Conservation (phyloP, 2,113 vertebrate species). For the Thermophis baileyi region DNA sequence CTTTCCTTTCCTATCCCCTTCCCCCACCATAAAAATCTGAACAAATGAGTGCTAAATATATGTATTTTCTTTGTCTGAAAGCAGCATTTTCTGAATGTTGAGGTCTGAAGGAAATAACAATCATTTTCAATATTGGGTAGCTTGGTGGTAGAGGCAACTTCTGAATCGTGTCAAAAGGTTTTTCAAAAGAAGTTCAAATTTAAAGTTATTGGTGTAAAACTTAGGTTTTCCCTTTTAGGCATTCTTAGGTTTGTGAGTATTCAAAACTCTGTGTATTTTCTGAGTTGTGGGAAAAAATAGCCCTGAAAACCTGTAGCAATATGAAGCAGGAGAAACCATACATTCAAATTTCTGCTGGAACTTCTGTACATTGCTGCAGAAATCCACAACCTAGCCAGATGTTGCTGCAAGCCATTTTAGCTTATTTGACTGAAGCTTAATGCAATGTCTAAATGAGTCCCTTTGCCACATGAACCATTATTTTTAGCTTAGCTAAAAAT, state of each 20-base stretch:
- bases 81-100: not conserved
- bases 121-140: not conserved
- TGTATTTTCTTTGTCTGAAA: not conserved
- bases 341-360: conserved; percentile 24
- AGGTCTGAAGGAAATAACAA: not conserved
- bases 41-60: not conserved
- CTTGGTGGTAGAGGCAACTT: not conserved
- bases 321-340: conserved; percentile 5
- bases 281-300: not conserved
- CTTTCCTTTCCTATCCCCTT: not conserved
- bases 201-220: not conserved
- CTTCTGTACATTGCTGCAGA: conserved; percentile 19
- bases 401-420: not conserved
- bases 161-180: not conserved
- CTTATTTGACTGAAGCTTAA: not conserved
- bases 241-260: not conserved
- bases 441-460: not conserved
- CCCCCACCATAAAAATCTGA: not conserved
- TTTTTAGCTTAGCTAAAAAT: not conserved
- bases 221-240: not conserved
- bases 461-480: not conserved
- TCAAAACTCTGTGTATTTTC: not conserved
- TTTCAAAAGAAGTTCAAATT: not conserved
- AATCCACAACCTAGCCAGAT: conserved; percentile 3
- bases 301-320: not conserved